Base-by-base conservation (phyloP, 1,140 invertebrate species). In the Episyrphus balteatus region DNA sequence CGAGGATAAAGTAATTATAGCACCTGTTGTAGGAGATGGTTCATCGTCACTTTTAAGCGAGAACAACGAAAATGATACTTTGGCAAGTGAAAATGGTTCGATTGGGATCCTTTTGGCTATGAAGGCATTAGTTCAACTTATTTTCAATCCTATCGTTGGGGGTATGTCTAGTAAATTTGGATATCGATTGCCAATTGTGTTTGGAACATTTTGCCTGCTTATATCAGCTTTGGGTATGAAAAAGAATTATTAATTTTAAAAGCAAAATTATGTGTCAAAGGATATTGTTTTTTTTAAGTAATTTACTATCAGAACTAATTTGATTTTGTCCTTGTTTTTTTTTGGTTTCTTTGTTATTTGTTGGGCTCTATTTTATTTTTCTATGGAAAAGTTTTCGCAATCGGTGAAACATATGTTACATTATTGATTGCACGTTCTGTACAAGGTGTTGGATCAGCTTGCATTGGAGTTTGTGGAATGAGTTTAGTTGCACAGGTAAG, bases 391-490 rank as follows among this genome's bases (percentile, higher is more conserved):
- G 86, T 89, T 38, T 93, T 92, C 69, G 86, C 88, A 12, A 81
- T 88, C 55, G 88, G 86, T 3, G 74, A 83, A 58, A 80, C 80
- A 2, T 92, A 87, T 68, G 71, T 74, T 36, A 66, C 82, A 1
- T 62, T 93, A 19, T 78, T 92, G 46, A 53, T 90, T 11, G 90
- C 88, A 0, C 70, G 91, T 51, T 85, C 85, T 55, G 68, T 93
- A 30, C 90, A 94, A 71, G 91, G 91, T 1, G 69, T 91, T 38
- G 87, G 86, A 11, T 92, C 89, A 9, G 82, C 89, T 1, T 88
- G 84, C 48, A 81, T 88, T 46, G 77, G 79, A 13, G 81, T 89
- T 3, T 79, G 83, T 48, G 84, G 85, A 66, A 80, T 81, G 78
- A 78, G 74, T 53, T 58, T 81, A 42, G 73, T 80, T 44, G 79